A percentile compares a stretch with the other conserved stretches of the same genome.
Conservation (phyloP, 1,140 invertebrate species). For the Himalopsyche phryganea region DNA sequence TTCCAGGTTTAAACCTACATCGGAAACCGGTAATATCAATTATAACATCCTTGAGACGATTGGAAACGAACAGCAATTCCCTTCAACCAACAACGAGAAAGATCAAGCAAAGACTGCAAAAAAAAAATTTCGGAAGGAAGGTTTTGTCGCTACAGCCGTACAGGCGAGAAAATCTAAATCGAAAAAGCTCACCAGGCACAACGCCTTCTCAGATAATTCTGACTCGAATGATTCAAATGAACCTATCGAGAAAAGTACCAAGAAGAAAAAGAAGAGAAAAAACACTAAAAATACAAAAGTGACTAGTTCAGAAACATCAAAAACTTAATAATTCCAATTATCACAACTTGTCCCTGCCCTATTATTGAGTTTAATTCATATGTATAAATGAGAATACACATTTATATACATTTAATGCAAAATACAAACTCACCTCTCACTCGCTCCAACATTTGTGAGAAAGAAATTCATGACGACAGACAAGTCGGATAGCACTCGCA, state of each 20-base stretch:
- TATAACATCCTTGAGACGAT: slow-evolving; percentile 26
- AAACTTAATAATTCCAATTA: slow-evolving; percentile 5
- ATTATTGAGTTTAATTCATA: too few species aligned
- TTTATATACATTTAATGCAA: too few species aligned
- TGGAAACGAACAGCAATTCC: slow-evolving; percentile 48
- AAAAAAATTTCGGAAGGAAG: slow-evolving; percentile 56
- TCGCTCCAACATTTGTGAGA: too few species aligned
- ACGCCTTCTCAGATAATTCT: slow-evolving; percentile 47
- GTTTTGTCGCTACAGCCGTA: slow-evolving; percentile 56
- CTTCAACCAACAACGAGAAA: slow-evolving; percentile 41
- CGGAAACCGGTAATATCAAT: slow-evolving; percentile 15
- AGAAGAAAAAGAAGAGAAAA: slow-evolving; percentile 51
- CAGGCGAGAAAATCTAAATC: slow-evolving; percentile 43
- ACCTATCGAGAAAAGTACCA: slow-evolving; percentile 46
- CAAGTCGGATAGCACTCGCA: too few species aligned
- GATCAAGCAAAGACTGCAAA: slow-evolving; percentile 42
- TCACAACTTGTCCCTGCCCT: too few species aligned
- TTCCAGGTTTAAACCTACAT: slow-evolving; percentile 39
- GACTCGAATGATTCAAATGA: slow-evolving; percentile 53
- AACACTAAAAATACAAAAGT: neutral
- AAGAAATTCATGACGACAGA: too few species aligned
- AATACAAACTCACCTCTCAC: too few species aligned
- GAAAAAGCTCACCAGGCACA: slow-evolving; percentile 29
- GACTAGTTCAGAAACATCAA: slow-evolving; percentile 12
- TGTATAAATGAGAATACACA: too few species aligned